phyloP scores from a whole-genome alignment of 64 coral and sea anemone genomes.

The Stylophora pistillata region DNA sequence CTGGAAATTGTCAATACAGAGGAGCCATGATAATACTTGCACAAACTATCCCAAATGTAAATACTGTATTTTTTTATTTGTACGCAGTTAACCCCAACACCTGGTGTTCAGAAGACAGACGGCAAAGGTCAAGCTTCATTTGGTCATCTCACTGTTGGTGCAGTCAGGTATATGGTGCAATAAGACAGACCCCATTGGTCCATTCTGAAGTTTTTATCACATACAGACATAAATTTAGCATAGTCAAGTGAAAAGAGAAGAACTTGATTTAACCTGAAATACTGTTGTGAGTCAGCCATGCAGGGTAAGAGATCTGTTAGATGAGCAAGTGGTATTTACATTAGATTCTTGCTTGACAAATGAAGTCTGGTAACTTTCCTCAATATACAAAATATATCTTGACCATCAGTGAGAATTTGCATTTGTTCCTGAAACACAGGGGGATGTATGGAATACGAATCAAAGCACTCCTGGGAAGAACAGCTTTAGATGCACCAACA shows the following conservation, averaged over 20 bases:
- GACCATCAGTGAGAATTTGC: background rate
- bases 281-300: too few species aligned
- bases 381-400: background rate
- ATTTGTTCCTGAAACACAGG: constrained; percentile 25
- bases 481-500: constrained; percentile 78
- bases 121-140: constrained; percentile 77
- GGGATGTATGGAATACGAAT: constrained; percentile 97
- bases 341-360: too few species aligned
- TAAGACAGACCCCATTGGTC: too few species aligned
- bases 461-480: constrained; percentile 85
- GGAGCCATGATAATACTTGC: background rate
- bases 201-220: too few species aligned
- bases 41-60: background rate
- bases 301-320: background rate
- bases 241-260: too few species aligned
- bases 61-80: background rate
- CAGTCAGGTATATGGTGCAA: constrained; percentile 44
- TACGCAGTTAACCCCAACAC: constrained; percentile 73
- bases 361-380: background rate
- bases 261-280: too few species aligned
- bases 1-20: background rate
- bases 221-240: too few species aligned
- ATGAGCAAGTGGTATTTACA: too few species aligned
- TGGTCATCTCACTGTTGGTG: constrained; percentile 67
- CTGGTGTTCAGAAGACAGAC: constrained; percentile 78